Evolutionary conservation across 1,140 invertebrate species (phyloP), one percentile per base, ranked within the genome.

Genomic region (Neodiprion lecontei): DNA sequence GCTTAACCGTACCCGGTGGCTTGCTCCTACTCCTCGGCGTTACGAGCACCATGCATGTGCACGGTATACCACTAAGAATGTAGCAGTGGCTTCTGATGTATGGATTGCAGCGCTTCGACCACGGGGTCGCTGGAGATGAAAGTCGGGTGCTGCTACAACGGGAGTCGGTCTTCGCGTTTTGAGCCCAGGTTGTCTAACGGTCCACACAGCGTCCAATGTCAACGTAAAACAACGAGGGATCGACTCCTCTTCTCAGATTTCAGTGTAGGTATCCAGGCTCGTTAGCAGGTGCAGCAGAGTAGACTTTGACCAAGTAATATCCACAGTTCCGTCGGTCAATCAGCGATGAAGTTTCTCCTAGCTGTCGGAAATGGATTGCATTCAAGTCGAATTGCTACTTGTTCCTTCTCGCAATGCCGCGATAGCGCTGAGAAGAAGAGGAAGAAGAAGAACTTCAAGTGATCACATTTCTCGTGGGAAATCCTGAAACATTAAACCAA

Each of bases 131-230:
- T 67, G 68, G 68, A 74, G 73, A 69, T 69, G 28, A 69, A 67
- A 53, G 68, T n/a, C 67, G 73, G 49, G 11, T 61, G 69, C 65
- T 28, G 48, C 47, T 67, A 48, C 67, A 74, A 69, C 67, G 72
- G 79, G 78, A 79, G 78, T 75, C 76, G 67, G 75, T 73, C 77
- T 61, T 61, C n/a, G 53, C 53, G 53, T 61, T 61, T 61, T 17
- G 53, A 75, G 72, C 76, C 50, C 78, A 79, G 78, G 80, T 79
- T 81, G 80, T 78, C 79, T 81, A 81, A 81, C 80, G 80, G 80
- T 81, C 77, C 70, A 65, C 68, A 53, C 78, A 79, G 77, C 80
- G 79, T 79, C 80, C 75, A 67, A 53, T 23, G 61, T 53, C 49
- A 14, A 50, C 12, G 40, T 11, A 40, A 47, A 7, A 12, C 17